Evolutionary conservation across 2,113 vertebrate genomes (phyloP), one percentile per base, ranked within the genome.

Genomic region (Scolopax mira): DNA sequence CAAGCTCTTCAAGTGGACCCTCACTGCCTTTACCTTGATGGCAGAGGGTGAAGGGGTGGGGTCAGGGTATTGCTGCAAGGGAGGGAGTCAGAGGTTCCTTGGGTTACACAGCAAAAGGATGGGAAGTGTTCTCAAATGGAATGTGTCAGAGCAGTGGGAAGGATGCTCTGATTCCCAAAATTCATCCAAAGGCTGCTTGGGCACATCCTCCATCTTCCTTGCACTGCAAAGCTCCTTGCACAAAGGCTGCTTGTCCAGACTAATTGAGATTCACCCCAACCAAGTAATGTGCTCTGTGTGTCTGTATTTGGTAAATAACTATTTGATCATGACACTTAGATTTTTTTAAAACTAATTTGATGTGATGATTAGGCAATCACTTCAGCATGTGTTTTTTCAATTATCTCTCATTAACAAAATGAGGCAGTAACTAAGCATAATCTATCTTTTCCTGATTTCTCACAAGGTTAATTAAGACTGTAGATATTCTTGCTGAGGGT

Each of bases 351-450:
- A 86, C 31, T 91, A 77, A 83, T 92, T 79, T 77, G 37, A 54
- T 88, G 74, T 70, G 58, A 89, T 95, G 72, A 90, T 95, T 93
- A 93, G 70, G 66, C 89, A 91, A 91, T 91, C 42, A 77, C 41
- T 95, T 79, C 49, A 87, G 66, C 70, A 65, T 82, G n/a, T 66
- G 62, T 70, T 89, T 94, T 91, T 94, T 88, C 87, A 93, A 66
- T 95, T 96, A 74, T 86, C 25, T 67, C 88, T 92, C 14, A 0
- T 95, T 96, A 88, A 89, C 87, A 91, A 96, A 96, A 93, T 89
- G 79, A 96, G 82, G 27, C 55, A 78, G 33, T 88, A 95, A 65
- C 71, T 90, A 88, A 85, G 39, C 14, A 37, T 85, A 71, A 94
- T 87, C 35, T 71, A 1, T 91, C 28, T 90, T 95, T 96, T 86